Evolutionary conservation across 2,888 invertebrate species (phyloP).

Genomic region (Rhaphigaster nebulosa): DNA sequence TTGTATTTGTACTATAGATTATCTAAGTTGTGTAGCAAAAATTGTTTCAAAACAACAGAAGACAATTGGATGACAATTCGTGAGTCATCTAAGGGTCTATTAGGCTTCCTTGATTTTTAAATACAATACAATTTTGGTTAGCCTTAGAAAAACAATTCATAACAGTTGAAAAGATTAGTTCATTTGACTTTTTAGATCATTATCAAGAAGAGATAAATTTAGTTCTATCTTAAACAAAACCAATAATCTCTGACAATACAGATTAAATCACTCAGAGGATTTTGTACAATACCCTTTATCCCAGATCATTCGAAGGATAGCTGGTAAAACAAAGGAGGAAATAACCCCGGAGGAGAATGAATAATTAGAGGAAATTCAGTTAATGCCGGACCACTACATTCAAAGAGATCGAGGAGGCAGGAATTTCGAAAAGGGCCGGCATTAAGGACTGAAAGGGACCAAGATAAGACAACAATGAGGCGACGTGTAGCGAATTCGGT

Average conservation of each 20-base stretch:
- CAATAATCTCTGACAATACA: not conserved
- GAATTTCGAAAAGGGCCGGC: conserved; percentile 18
- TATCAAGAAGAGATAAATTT: not conserved
- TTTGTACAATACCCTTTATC: not conserved
- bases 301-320: not conserved
- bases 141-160: too few relatives aligned
- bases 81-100: too few relatives aligned
- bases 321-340: not conserved
- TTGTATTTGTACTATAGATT: too few relatives aligned
- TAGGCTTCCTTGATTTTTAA: too few relatives aligned
- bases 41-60: too few relatives aligned
- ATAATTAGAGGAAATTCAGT: not conserved
- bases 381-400: not conserved
- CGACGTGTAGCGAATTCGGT: conserved; percentile 22
- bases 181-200: too few relatives aligned
- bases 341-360: not conserved
- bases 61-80: too few relatives aligned
- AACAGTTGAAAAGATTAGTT: too few relatives aligned
- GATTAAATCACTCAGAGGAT: not conserved
- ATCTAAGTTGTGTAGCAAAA: too few relatives aligned
- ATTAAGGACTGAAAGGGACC: conserved; percentile 31
- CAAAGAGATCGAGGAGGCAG: not conserved
- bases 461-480: conserved; percentile 47
- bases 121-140: too few relatives aligned
- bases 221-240: not conserved